A percentile compares a stretch with the other conserved stretches of the same genome.
phyloP scores from a whole-genome alignment of 2,797 vertebrate genomes.

The Gallinago stenura region DNA sequence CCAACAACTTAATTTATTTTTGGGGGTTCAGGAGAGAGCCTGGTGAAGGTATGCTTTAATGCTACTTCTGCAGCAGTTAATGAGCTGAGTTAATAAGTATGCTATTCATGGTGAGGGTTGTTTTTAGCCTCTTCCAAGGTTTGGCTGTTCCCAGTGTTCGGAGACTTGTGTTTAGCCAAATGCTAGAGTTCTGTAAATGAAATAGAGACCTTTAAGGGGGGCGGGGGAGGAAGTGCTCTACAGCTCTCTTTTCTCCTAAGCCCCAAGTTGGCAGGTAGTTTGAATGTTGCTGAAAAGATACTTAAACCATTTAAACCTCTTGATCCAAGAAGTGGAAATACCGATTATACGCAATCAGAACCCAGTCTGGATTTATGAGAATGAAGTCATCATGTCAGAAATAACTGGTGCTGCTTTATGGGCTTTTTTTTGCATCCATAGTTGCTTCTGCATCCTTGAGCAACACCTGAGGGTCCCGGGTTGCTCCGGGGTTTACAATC shows the following conservation, averaged over 20 bases:
- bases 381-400: neutral
- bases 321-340: neutral
- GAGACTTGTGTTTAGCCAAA: neutral
- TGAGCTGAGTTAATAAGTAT: neutral
- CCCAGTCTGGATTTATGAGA: neutral
- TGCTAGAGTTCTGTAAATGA: neutral
- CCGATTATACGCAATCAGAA: neutral
- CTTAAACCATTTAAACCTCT: neutral
- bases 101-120: neutral
- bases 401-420: neutral
- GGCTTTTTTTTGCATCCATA: neutral
- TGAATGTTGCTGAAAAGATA: neutral
- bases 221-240: neutral
- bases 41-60: neutral
- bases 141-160: neutral
- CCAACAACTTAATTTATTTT: neutral
- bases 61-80: conserved; percentile 3
- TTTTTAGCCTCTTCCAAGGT: neutral
- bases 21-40: neutral
- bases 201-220: neutral
- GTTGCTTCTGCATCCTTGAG: neutral
- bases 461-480: neutral
- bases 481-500: neutral
- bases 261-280: neutral
- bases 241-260: conserved; percentile 7